Evolutionary conservation across 2,888 invertebrate genomes (phyloP).

Genomic region (Athalia circularis): DNA sequence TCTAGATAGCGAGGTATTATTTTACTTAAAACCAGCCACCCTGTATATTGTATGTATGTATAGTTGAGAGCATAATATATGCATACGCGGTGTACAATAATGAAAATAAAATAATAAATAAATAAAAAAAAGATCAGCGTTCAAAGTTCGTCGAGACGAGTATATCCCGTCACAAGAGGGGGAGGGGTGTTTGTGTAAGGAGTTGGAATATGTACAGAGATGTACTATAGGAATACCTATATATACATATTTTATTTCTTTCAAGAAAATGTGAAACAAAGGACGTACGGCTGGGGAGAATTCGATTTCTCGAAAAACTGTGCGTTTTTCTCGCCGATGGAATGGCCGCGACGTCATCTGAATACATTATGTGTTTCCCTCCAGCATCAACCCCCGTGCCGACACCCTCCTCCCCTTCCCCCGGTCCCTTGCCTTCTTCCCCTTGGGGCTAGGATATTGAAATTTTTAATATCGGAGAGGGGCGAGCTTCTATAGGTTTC

Average conservation of each 20-base stretch:
- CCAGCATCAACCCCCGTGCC: slow-evolving; percentile 39
- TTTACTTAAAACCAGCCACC: too few species aligned
- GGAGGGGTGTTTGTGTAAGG: neutral
- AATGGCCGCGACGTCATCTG: slow-evolving; percentile 74
- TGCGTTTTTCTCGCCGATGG: slow-evolving; percentile 74
- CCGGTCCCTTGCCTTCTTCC: slow-evolving; percentile 46
- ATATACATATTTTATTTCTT: neutral
- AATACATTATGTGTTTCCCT: slow-evolving; percentile 74
- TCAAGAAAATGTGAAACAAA: slow-evolving; percentile 36
- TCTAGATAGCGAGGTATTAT: too few species aligned
- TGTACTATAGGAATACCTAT: neutral
- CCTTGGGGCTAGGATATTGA: slow-evolving; percentile 74
- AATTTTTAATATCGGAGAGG: slow-evolving; percentile 74
- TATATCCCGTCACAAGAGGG: too few species aligned
- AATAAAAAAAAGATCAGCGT: too few species aligned
- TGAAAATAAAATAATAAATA: too few species aligned
- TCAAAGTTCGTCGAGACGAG: too few species aligned
- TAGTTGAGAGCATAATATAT: too few species aligned
- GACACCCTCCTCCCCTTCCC: slow-evolving; percentile 21
- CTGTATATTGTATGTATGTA: too few species aligned
- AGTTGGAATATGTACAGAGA: neutral
- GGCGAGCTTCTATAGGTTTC: slow-evolving; percentile 55
- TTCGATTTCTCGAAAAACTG: slow-evolving; percentile 74
- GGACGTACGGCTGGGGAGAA: slow-evolving; percentile 54
- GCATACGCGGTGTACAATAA: too few species aligned